These are phyloP conservation scores for Cricetomys ansorgei DNA, from an alignment of 2,113 vertebrate genomes.

Conservation along the genomic window DNA sequence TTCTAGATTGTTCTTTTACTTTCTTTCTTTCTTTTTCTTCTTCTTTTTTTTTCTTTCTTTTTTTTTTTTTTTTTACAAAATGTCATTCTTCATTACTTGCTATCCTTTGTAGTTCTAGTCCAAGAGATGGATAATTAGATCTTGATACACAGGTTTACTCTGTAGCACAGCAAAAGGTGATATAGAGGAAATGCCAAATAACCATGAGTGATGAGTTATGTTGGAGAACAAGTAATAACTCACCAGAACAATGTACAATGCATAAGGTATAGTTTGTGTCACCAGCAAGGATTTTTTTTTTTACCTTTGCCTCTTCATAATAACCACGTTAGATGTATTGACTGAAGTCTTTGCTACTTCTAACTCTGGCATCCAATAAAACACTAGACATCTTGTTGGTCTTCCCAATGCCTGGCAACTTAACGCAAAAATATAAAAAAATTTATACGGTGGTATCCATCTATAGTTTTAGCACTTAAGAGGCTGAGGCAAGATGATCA, in stretches of 20 bases:
- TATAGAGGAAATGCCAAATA: background rate
- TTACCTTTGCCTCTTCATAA: background rate
- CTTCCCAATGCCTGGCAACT: background rate
- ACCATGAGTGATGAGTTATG: background rate
- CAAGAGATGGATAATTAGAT: background rate
- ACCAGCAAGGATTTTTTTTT: background rate
- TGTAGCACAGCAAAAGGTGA: background rate
- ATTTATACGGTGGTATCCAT: background rate
- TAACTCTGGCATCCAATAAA: background rate
- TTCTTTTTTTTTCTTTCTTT: no score
- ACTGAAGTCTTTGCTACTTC: background rate
- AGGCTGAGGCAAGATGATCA: background rate
- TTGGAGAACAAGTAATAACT: constrained; percentile 15
- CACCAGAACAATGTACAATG: background rate
- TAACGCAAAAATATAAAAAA: background rate
- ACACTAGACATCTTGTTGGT: background rate
- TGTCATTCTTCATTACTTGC: background rate
- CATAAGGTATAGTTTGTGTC: background rate
- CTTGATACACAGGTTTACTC: background rate
- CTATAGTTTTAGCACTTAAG: background rate
- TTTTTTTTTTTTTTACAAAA: background rate
- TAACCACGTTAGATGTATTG: background rate
- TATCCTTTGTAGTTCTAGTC: background rate
- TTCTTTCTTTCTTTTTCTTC: no score
- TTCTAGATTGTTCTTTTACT: no score